Base-by-base conservation (phyloP, 2,888 invertebrate species). In the Idaea straminata region DNA sequence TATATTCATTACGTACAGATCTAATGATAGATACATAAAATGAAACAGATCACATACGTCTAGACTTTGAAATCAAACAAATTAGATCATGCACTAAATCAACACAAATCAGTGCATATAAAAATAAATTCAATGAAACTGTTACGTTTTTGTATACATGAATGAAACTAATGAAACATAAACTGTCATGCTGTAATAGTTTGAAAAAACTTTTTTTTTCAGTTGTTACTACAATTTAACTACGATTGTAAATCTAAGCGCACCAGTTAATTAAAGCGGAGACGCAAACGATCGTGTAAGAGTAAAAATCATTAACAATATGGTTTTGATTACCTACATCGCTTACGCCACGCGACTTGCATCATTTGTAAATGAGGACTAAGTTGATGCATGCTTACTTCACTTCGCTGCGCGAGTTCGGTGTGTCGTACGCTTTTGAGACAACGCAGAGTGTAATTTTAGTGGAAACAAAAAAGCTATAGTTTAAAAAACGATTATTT, bases 401-500 rank as follows among this genome's bases (percentile, higher is more conserved):
- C 62, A 60, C 15, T 59, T 62, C n/a, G 35, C 64, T 67, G 64
- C 13, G 38, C 7, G 47, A 47, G 47, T 47, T 47, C 2, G 47
- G 47, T 4, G 10, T 47, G 47, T 13, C 47, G 47, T 47, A 47
- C 47, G 47, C 10, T 47, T 47, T 47, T 25, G 25, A 25, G 25
- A 3, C 25, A 2, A 25, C 25, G 3, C 25, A 25, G 25, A 25
- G 25, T 3, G 25, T 25, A 25, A 25, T 25, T 25, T 25, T 25
- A 25, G 25, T 25, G 25, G 25, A 25, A 25, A 25, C 2, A 2
- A 25, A 25, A 25, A 25, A 25, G 25, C 3, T 1, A n/a, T n/a
- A 25, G 25, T 1, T 25, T 25, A 25, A 25, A 25, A 25, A 3
- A 25, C 25, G 3, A 25, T 25, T 25, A 25, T 25, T 25, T 25